Evolutionary conservation across 2,113 vertebrate genomes (phyloP).

Genomic region (Pao palembangensis): DNA sequence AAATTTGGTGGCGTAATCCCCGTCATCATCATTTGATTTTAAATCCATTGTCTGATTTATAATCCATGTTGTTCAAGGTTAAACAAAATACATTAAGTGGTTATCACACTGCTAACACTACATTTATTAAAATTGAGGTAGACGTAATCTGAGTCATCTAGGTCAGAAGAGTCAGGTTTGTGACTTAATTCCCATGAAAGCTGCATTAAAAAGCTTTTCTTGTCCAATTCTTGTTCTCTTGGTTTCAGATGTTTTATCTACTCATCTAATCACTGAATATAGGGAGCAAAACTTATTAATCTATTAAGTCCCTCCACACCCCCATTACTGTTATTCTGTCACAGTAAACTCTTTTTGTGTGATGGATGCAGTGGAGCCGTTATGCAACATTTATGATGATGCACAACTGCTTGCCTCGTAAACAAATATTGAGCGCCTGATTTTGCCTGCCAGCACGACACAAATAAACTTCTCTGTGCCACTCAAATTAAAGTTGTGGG

Average conservation of each 20-base stretch:
- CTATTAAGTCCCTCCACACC: too few species aligned
- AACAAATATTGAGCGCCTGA: conserved; percentile 54
- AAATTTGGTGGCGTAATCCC: too few species aligned
- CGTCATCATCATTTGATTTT: conserved; percentile 4
- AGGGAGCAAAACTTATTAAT: too few species aligned
- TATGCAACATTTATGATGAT: conserved; percentile 22
- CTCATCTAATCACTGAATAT: too few species aligned
- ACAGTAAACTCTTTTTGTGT: too few species aligned
- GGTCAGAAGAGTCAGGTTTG: conserved; percentile 26
- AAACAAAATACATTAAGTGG: conserved; percentile 15
- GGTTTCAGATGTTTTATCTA: too few species aligned
- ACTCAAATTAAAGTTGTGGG: conserved; percentile 54
- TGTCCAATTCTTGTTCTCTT: too few species aligned
- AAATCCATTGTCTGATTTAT: conserved; percentile 20
- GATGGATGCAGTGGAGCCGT: background rate
- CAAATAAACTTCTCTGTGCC: conserved; percentile 43
- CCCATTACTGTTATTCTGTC: too few species aligned
- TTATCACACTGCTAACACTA: conserved; percentile 17
- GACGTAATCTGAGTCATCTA: conserved; percentile 1
- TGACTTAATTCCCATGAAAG: too few species aligned
- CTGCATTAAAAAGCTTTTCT: too few species aligned
- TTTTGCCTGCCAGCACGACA: conserved; percentile 46
- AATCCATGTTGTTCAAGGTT: conserved; percentile 35
- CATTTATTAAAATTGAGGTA: conserved; percentile 19
- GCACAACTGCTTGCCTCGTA: conserved; percentile 34